Conservation (phyloP, 1,140 invertebrate genomes). For the Brachionus calyciflorus region DNA sequence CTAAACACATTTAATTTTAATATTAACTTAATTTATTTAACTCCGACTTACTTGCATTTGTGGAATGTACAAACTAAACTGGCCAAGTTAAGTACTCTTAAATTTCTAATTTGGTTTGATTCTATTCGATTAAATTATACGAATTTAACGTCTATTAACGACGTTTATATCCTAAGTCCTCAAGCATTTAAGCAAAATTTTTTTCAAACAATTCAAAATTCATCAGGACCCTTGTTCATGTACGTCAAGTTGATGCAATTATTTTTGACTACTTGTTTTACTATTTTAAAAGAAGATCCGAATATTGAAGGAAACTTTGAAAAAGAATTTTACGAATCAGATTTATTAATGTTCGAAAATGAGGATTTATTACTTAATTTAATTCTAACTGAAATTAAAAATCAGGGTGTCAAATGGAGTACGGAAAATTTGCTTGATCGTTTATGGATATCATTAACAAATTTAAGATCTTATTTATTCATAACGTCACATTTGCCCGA, state of each 20-base stretch:
- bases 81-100: not conserved
- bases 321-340: not conserved
- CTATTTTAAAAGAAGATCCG: slow-evolving; percentile 2
- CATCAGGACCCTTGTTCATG: not conserved
- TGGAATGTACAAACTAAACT: slow-evolving; percentile 24
- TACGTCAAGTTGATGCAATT: slow-evolving; percentile 4
- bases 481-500: not conserved
- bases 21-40: not conserved
- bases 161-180: not conserved
- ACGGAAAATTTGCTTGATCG: not conserved
- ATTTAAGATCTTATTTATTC: slow-evolving; percentile 8
- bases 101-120: slow-evolving; percentile 35
- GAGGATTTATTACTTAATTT: slow-evolving; percentile 18
- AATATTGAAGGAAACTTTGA: not conserved
- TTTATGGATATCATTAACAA: slow-evolving; percentile 9
- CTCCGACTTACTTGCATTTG: slow-evolving; percentile 7
- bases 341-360: slow-evolving; percentile 25
- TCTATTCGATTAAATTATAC: not conserved
- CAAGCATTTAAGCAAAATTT: not conserved
- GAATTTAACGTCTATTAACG: not conserved
- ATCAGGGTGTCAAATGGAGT: not conserved
- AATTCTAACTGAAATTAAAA: not conserved
- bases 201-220: slow-evolving; percentile 28
- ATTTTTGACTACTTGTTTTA: slow-evolving; percentile 12
- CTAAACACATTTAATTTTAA: slow-evolving; percentile 18